Conservation (phyloP, 2,888 invertebrate genomes). For the Tenodera sinensis region DNA sequence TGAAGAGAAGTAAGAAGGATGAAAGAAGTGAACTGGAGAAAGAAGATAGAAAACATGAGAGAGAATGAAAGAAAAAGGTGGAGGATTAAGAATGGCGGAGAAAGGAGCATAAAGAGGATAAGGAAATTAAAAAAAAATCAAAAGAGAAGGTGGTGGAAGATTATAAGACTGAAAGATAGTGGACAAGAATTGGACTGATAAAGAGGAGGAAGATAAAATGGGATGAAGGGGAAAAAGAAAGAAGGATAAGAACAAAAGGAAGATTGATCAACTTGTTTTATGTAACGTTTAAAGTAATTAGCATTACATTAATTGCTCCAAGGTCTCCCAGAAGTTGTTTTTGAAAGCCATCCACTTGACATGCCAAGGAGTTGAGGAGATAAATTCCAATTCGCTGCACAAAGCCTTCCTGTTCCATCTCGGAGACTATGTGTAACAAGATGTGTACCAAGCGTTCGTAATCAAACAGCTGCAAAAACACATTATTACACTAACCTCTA, state of each 20-base stretch:
- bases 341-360: constrained; percentile 91
- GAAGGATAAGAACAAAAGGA: not conserved
- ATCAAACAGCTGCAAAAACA: constrained; percentile 72
- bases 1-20: too few species aligned
- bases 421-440: constrained; percentile 74
- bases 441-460: constrained; percentile 83
- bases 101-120: too few species aligned
- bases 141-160: too few species aligned
- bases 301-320: constrained; percentile 76
- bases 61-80: too few species aligned
- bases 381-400: constrained; percentile 94
- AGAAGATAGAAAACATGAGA: too few species aligned
- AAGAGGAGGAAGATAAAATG: not conserved
- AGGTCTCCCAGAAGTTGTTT: constrained; percentile 87
- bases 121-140: too few species aligned
- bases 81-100: too few species aligned
- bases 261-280: not conserved
- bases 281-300: not conserved
- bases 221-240: too few species aligned
- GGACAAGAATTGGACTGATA: not conserved
- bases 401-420: constrained; percentile 82
- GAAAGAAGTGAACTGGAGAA: too few species aligned
- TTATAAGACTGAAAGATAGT: too few species aligned
- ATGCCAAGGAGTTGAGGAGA: constrained; percentile 90
- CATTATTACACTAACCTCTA: too few species aligned